These are phyloP conservation scores for Eulemur mongoz DNA, from an alignment of 2,797 vertebrate genomes.

Conservation along the genomic window DNA sequence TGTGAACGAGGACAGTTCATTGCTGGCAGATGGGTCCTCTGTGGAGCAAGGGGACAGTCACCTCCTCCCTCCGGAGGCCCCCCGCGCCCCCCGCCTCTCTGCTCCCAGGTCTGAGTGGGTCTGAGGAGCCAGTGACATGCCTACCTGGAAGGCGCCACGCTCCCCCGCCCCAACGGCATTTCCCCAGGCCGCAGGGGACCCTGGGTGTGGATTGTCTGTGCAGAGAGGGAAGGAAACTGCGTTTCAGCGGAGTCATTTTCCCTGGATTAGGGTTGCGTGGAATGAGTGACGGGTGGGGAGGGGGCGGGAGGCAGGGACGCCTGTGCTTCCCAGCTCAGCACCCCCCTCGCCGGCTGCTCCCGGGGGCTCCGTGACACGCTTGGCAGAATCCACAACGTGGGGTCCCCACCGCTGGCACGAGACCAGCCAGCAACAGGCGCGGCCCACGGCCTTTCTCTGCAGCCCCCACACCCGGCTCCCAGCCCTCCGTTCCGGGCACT, in stretches of 20 bases:
- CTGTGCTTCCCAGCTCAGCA: not conserved
- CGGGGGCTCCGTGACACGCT: not conserved
- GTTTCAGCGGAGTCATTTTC: conserved; percentile 83
- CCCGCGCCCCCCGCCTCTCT: not conserved
- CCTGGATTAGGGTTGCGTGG: conserved; percentile 84
- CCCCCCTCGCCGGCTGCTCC: not conserved
- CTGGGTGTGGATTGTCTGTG: not conserved
- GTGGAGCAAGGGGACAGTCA: accelerated
- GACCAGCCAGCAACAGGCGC: not conserved
- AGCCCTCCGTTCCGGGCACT: not conserved
- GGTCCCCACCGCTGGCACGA: accelerated
- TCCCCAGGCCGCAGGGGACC: not conserved
- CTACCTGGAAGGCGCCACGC: not conserved
- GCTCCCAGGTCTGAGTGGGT: accelerated
- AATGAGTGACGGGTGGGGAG: conserved; percentile 58
- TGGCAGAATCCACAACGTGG: accelerated
- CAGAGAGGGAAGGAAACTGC: conserved; percentile 66
- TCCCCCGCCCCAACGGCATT: not conserved
- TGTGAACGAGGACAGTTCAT: accelerated
- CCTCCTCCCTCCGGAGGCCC: no score
- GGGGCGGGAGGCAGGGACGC: not conserved
- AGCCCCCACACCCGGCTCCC: not conserved
- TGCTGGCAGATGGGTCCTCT: not conserved
- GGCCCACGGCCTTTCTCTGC: accelerated
- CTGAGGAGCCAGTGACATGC: not conserved